Conservation (phyloP, 2,113 vertebrate species). For the Halcyon senegalensis region DNA sequence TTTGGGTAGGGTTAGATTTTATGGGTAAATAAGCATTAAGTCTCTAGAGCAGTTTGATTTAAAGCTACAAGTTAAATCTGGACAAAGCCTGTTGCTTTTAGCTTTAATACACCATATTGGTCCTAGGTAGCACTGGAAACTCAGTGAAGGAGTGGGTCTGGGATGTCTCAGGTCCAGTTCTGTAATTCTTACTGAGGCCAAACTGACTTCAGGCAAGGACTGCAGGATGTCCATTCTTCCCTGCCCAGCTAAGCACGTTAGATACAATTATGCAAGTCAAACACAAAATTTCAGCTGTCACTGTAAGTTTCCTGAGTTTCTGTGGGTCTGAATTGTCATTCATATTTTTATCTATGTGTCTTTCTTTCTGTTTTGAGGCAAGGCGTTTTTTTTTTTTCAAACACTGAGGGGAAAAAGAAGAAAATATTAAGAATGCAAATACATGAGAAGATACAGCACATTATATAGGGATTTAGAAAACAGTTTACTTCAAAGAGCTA, state of each 20-base stretch:
- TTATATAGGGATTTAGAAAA: background rate
- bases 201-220: background rate
- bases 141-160: background rate
- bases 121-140: conserved; percentile 11
- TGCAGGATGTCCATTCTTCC: background rate
- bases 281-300: background rate
- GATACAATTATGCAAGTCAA: background rate
- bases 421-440: background rate
- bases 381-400: background rate
- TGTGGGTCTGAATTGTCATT: background rate
- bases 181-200: background rate
- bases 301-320: background rate
- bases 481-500: background rate
- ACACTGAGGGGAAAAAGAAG: background rate
- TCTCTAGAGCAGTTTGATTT: background rate
- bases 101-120: background rate
- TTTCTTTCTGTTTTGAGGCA: background rate
- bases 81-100: conserved; percentile 37
- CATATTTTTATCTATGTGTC: background rate
- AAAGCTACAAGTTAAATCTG: background rate
- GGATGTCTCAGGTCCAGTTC: background rate
- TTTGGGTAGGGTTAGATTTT: background rate
- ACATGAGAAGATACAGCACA: background rate
- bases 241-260: background rate
- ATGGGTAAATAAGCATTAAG: background rate